These are phyloP conservation scores for Paedocypris sp. DNA, from an alignment of 2,113 vertebrate genomes.

Conservation along the genomic window DNA sequence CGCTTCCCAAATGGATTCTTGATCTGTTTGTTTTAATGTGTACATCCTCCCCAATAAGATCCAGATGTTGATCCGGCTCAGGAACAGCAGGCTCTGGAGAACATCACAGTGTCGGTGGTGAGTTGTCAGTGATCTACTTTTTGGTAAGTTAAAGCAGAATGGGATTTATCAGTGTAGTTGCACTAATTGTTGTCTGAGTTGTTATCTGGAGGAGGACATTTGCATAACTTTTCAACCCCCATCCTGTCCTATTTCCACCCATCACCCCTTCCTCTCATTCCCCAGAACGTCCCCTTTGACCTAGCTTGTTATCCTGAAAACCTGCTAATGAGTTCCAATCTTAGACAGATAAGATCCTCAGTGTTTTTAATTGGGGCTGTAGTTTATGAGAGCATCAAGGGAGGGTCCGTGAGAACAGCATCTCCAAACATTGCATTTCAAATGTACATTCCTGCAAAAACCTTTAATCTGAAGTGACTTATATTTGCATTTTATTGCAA, in stretches of 20 bases:
- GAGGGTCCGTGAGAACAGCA: conserved; percentile 10
- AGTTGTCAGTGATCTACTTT: neutral
- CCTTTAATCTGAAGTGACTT: too few species aligned
- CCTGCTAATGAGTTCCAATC: conserved; percentile 33
- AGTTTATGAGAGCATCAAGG: neutral
- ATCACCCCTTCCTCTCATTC: conserved; percentile 41
- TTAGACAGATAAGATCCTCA: conserved; percentile 25
- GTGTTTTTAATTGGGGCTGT: conserved; percentile 26
- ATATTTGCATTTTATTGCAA: too few species aligned
- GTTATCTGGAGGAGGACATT: conserved; percentile 34
- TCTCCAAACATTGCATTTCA: conserved; percentile 26
- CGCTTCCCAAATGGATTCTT: conserved; percentile 12
- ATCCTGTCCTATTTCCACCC: conserved; percentile 53
- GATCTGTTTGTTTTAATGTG: conserved; percentile 16
- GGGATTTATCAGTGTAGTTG: neutral
- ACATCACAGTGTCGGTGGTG: neutral
- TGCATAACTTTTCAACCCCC: conserved; percentile 50
- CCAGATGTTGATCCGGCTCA: conserved; percentile 16
- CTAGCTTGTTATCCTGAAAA: conserved; percentile 36
- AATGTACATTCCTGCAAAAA: too few species aligned
- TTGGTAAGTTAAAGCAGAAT: neutral
- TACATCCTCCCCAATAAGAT: conserved; percentile 11
- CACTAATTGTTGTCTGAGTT: conserved; percentile 11
- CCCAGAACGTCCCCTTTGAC: conserved; percentile 50
- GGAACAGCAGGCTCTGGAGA: neutral